Evolutionary conservation across 2,888 invertebrate genomes (phyloP), one percentile per base, ranked within the genome.

Genomic region (Cyclophora punctaria): DNA sequence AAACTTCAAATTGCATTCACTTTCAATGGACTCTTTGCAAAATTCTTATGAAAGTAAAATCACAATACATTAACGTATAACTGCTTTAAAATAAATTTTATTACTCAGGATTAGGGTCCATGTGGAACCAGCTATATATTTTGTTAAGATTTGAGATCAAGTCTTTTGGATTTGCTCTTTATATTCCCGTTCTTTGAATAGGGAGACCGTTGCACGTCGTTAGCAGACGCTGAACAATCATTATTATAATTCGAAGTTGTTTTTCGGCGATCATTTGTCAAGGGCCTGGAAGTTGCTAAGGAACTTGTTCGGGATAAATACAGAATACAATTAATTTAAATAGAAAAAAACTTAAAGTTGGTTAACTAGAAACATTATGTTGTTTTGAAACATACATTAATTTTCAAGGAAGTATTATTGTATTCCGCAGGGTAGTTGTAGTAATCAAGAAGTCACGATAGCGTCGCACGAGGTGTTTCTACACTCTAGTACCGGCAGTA

Each of bases 11-110:
- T 69, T 82, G 83, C 84, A 80, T 81, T 82, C 79, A 74, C 75
- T 83, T 83, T 85, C 80, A 85, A 86, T 85, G 68, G 80, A 80
- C 75, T 83, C 68, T 66, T 77, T 75, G 66, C 71, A 59, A 73
- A 73, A 67, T 72, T 73, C 71, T 74, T 77, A 69, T 53, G 52
- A 49, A 48, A 49, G 51, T 52, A 60, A 69, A 61, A 67, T 42
- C 33, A 44, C 44, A 34, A 5, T 44, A 20, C 3, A 3, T 4
- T 4, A 42, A 4, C 2, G 4, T 0, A 2, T 6, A 43, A 52
- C 48, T 42, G 46, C 7, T 49, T 41, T 44, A 6, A 6, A 7
- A 1, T n/a, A 34, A 7, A 46, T 5, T 46, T 41, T 52, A 48
- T 7, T n/a, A 7, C 5, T 37, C 3, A n/a, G 3, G 7, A 3